Base-by-base conservation (phyloP, 2,888 invertebrate genomes). In the Netelia fuscicornis region DNA sequence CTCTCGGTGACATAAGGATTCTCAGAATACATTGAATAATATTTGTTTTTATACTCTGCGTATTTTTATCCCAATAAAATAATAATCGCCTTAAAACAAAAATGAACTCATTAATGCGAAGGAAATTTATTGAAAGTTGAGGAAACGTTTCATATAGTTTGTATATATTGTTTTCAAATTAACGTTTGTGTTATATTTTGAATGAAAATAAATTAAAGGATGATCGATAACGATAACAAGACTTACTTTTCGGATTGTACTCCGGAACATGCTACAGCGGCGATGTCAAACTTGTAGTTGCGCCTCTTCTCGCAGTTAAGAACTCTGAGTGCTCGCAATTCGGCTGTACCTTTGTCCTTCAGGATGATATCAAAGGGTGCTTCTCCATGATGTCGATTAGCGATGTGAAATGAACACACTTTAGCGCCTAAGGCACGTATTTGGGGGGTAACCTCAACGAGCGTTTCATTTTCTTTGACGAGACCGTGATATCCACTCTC, bases 241-340 rank as follows among this genome's bases (percentile, higher is more conserved):
- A 87, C 96, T 94, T 91, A 97, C 97, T 96, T 96, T 93, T 97
- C 96, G 25, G 97, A 97, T 91, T 97, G 97, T 86, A 96, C 96
- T 84, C 97, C 98, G 92, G 97, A 97, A 94, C 99, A 99, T 88
- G 98, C 98, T 85, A 98, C 97, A 56, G 98, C 98, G 78, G 98
- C 97, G 93, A 99, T 98, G 94, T 98, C 98, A 94, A 99, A 99
- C 95, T 98, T 98, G 95, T 98, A 99, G 94, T 98, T 98, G 91
- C 98, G 97, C 77, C 98, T 95, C 94, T 98, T 98, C 94, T 98
- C 98, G 94, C 98, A 99, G 94, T 98, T 98, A 89, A 99, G 96
- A 79, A 96, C 96, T 90, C 96, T 96, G 87, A 97, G 96, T 87
- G 98, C 98, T 91, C 97, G 95, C 89, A 98, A 95, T 89, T 98